phyloP scores from a whole-genome alignment of 2,113 vertebrate genomes.

The Todiramphus saurophagus region DNA sequence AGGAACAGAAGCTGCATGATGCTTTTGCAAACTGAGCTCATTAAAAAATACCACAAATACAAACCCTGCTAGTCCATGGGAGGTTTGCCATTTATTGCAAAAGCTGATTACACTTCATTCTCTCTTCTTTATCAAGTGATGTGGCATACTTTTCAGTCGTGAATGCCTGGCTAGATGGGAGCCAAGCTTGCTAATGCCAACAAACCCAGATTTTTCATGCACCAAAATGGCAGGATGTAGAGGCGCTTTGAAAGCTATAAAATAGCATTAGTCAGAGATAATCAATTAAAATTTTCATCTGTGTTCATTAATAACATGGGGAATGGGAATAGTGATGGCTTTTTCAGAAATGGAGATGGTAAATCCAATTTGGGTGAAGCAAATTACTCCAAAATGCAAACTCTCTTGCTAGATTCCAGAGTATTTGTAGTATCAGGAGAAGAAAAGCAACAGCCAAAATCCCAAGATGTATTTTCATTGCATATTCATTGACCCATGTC shows the following conservation, averaged over 20 bases:
- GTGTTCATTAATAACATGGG: not conserved
- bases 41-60: not conserved
- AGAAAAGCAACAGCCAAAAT: not conserved
- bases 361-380: not conserved
- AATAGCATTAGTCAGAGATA: not conserved
- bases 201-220: not conserved
- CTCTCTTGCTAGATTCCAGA: not conserved
- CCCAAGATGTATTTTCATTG: not conserved
- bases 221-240: not conserved
- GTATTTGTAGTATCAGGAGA: not conserved
- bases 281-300: not conserved
- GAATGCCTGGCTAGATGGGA: not conserved
- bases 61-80: not conserved
- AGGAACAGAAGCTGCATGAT: not conserved
- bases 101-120: conserved; percentile 1
- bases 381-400: not conserved
- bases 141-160: not conserved
- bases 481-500: not conserved
- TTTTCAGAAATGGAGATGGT: not conserved
- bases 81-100: not conserved
- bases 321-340: not conserved
- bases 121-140: not conserved
- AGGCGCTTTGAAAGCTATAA: not conserved
- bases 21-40: not conserved
- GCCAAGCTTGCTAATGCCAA: not conserved